Conservation (phyloP, 2,888 invertebrate genomes). For the Drosophila paranaensis region DNA sequence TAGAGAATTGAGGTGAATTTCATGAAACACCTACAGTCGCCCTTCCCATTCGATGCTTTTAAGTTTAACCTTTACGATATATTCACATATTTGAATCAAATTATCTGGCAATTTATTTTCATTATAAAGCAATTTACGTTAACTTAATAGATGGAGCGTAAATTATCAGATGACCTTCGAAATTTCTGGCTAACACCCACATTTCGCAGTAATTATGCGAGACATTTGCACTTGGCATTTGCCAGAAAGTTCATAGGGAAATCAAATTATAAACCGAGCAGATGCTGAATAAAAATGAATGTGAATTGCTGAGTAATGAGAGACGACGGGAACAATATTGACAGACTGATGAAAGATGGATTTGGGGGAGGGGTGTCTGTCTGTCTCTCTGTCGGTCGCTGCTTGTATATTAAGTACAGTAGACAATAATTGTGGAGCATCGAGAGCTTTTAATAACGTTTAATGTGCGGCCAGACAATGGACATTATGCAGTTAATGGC, state of each 20-base stretch:
- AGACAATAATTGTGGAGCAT: conserved; percentile 16
- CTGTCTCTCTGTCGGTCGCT: not conserved
- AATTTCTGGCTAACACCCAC: not conserved
- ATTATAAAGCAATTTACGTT: not conserved
- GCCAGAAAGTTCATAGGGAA: conserved; percentile 33
- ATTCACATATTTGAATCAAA: not conserved
- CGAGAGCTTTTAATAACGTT: conserved; percentile 14
- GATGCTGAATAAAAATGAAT: conserved; percentile 1
- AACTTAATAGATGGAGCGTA: not conserved
- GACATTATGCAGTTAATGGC: conserved; percentile 31
- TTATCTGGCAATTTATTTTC: not conserved
- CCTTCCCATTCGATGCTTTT: too few species aligned
- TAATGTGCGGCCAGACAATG: conserved; percentile 23
- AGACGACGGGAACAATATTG: conserved; percentile 13
- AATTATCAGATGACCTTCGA: not conserved
- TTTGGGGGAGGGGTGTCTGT: not conserved
- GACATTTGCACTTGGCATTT: conserved; percentile 41
- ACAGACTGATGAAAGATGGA: conserved; percentile 7
- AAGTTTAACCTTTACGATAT: not conserved
- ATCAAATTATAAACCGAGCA: conserved; percentile 11
- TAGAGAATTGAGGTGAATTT: too few species aligned
- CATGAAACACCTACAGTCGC: too few species aligned
- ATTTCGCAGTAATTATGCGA: conserved; percentile 13
- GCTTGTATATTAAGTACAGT: not conserved
- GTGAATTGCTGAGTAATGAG: conserved; percentile 7